A percentile compares a stretch with the other conserved stretches of the same genome.
Conservation (phyloP, 2,888 invertebrate genomes). For the Sinelater perroti region DNA sequence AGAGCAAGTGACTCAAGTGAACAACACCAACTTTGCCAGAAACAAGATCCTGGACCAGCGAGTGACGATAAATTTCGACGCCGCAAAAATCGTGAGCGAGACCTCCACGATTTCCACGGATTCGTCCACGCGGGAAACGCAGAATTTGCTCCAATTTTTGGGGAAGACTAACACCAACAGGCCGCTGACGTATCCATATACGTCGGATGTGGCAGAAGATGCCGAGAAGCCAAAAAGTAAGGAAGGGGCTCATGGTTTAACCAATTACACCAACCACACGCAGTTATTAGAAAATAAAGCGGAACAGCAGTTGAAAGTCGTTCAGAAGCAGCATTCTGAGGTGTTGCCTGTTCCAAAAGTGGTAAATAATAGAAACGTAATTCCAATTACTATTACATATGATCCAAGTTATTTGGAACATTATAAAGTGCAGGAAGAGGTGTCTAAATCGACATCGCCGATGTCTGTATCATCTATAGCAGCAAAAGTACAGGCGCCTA, state of each 20-base stretch:
- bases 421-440: conserved; percentile 14
- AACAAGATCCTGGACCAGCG: conserved; percentile 57
- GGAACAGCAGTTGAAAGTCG: conserved; percentile 20
- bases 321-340: conserved; percentile 18
- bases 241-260: background rate
- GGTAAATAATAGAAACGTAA: conserved; percentile 19
- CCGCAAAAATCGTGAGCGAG: conserved; percentile 40
- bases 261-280: background rate
- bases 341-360: background rate
- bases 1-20: conserved; percentile 58
- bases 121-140: conserved; percentile 41
- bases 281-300: background rate
- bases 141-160: conserved; percentile 50
- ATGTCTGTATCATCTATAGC: background rate
- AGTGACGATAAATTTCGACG: conserved; percentile 39
- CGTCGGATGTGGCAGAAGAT: conserved; percentile 37
- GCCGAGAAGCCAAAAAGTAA: conserved; percentile 10
- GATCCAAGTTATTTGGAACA: conserved; percentile 25
- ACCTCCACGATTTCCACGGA: conserved; percentile 21
- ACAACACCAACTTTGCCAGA: conserved; percentile 58
- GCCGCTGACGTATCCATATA: conserved; percentile 76
- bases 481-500: background rate
- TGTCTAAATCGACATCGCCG: background rate
- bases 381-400: conserved; percentile 31
- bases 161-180: conserved; percentile 65